Base-by-base conservation (phyloP, 35 echinoderm and acorn worm genomes). In the Diadema setosum region DNA sequence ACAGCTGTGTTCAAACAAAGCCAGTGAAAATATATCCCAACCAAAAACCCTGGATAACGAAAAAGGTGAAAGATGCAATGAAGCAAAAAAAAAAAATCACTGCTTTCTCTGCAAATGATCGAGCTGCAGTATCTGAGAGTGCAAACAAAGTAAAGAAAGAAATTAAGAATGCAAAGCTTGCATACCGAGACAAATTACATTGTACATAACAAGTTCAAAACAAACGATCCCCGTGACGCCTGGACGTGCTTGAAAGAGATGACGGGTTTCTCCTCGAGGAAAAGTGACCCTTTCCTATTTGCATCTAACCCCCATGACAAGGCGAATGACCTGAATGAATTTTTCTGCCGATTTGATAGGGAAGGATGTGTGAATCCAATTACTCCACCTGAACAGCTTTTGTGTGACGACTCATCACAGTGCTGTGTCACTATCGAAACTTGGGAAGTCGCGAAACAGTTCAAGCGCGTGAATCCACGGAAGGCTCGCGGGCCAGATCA, bases 291-390 rank as follows among this genome's bases (percentile, higher is more conserved):
- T 25, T 34, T 42, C 18, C 37, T 75, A 3, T 39, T 42, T 75
- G 70, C 30, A 75, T 34, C 30, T 42, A 39, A 75, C 24, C 70
- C 70, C 30, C 36, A 5, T 3, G 12, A 42, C 37, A 75, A 34
- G 30, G 70, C 70, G 32, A 75, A 75, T 41, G 5, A 75, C 5
- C 17, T 75, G 7, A 75, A 75, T 75, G 31, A 18, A 75, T 75
- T 75, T 39, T 75, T 39, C 36, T 75, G 31, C n/a, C 36, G 70
- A 75, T 75, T 75, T 75, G 70, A 75, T n/a, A n/a, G n/a, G n/a
- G n/a, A n/a, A n/a, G n/a, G n/a, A n/a, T n/a, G n/a, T n/a, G n/a
- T n/a, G n/a, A n/a, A n/a, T n/a, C n/a, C n/a, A n/a, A n/a, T n/a
- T 4, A 75, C 33, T 9, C 3, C 3, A 42, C 30, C 30, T 41